A percentile compares a stretch with the other conserved stretches of the same genome.
Evolutionary conservation across 2,797 vertebrate genomes (phyloP).

Genomic region (Semotilus atromaculatus): DNA sequence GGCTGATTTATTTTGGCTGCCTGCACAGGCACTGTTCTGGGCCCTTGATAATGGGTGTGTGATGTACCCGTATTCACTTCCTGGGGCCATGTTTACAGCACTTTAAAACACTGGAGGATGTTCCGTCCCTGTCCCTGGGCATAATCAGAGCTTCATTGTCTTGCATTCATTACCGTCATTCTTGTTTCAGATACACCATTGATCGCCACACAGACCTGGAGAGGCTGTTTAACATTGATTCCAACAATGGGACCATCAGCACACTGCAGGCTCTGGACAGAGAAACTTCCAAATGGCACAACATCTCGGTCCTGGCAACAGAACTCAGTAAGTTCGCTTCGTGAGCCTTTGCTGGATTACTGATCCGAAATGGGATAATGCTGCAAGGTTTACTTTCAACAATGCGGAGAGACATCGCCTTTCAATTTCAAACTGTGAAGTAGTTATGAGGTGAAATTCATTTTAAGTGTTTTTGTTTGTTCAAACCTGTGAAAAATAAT

Average conservation of each 20-base stretch:
- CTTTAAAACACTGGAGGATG: slow-evolving; percentile 37
- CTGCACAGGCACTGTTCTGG: slow-evolving; percentile 16
- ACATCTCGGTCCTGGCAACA: slow-evolving; percentile 91
- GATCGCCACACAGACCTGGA: slow-evolving; percentile 93
- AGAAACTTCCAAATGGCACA: slow-evolving; percentile 95
- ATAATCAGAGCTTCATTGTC: slow-evolving; percentile 47
- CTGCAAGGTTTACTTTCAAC: neutral
- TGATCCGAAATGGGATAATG: slow-evolving; percentile 10
- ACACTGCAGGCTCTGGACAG: slow-evolving; percentile 90
- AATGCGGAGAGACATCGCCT: neutral
- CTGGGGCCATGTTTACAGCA: slow-evolving; percentile 20
- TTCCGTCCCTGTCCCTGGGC: slow-evolving; percentile 5
- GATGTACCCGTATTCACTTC: slow-evolving; percentile 38
- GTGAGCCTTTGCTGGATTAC: neutral
- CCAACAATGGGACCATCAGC: slow-evolving; percentile 93
- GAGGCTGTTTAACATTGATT: slow-evolving; percentile 90
- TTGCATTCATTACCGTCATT: slow-evolving; percentile 50
- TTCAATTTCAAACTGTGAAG: neutral
- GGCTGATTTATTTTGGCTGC: slow-evolving; percentile 48
- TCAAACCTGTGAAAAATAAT: neutral
- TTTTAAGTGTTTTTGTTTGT: neutral
- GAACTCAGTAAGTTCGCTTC: slow-evolving; percentile 87
- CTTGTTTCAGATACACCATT: slow-evolving; percentile 87
- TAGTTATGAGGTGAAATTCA: neutral
- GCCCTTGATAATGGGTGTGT: slow-evolving; percentile 47